A percentile compares a stretch with the other conserved stretches of the same genome.
Evolutionary conservation across 2,797 vertebrate genomes (phyloP).

Genomic region (Lagocephalus sceleratus): DNA sequence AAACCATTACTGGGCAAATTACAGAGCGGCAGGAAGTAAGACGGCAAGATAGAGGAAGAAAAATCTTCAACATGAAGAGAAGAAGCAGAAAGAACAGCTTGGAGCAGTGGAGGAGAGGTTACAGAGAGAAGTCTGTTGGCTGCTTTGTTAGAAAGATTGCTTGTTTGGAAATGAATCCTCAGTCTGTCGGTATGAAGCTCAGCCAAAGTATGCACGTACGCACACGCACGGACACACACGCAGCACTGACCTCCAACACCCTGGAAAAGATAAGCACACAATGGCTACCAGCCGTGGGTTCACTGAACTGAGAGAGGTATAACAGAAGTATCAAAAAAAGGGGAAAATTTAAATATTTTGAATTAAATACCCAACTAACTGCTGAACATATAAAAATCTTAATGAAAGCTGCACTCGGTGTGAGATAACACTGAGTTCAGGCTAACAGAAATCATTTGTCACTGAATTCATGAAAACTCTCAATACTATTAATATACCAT

Average conservation of each 20-base stretch:
- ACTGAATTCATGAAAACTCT: no score
- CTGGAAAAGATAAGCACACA: slow-evolving; percentile 18
- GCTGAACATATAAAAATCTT: no score
- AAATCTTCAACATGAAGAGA: slow-evolving; percentile 19
- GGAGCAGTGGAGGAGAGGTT: slow-evolving; percentile 31
- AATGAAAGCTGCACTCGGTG: no score
- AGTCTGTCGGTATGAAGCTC: slow-evolving; percentile 38
- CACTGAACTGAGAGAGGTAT: no score
- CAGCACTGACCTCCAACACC: slow-evolving; percentile 34
- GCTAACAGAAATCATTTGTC: no score
- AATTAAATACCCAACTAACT: no score
- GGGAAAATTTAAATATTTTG: no score
- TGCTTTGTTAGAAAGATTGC: slow-evolving; percentile 29
- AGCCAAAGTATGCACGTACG: slow-evolving; percentile 37
- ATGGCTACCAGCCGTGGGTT: not conserved
- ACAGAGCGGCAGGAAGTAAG: slow-evolving; percentile 22
- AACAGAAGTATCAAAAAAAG: no score
- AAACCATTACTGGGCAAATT: slow-evolving; percentile 37
- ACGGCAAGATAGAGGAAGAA: slow-evolving; percentile 2
- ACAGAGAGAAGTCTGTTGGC: slow-evolving; percentile 14
- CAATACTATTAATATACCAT: no score
- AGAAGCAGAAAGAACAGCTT: slow-evolving; percentile 25
- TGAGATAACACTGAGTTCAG: no score
- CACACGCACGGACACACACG: slow-evolving; percentile 6
- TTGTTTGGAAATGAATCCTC: slow-evolving; percentile 47